Percentiles rank a stretch among this genome's conserved stretches.
phyloP scores from a whole-genome alignment of 1,140 invertebrate species.

The Zophobas atratus region DNA sequence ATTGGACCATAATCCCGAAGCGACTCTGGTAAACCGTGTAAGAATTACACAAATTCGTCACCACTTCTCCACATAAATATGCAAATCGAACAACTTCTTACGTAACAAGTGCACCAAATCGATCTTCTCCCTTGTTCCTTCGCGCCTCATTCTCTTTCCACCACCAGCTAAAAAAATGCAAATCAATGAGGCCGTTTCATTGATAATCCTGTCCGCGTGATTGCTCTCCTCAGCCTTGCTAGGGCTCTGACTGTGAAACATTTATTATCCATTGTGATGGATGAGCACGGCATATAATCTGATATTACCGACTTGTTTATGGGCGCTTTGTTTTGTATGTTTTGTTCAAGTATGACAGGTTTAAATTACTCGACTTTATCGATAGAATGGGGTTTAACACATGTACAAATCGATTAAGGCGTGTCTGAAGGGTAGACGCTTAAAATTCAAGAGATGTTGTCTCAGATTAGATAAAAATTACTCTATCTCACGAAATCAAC shows the following conservation, averaged over 20 bases:
- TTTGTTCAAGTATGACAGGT: conserved; percentile 39
- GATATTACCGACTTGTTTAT: conserved; percentile 40
- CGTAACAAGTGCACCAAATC: no score
- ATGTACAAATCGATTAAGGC: conserved; percentile 27
- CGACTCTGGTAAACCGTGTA: not conserved
- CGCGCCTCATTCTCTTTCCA: no score
- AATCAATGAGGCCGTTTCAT: conserved; percentile 27
- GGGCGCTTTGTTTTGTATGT: conserved; percentile 30
- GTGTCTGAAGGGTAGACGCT: not conserved
- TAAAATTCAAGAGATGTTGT: not conserved
- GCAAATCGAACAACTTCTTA: not conserved
- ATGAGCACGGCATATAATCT: conserved; percentile 35
- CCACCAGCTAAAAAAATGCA: not conserved
- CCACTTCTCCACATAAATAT: conserved; percentile 22
- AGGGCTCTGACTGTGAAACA: conserved; percentile 22
- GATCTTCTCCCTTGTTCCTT: no score
- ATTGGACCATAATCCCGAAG: no score
- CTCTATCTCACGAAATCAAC: not conserved
- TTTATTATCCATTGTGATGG: conserved; percentile 39
- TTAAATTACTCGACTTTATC: conserved; percentile 36
- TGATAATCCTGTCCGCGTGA: conserved; percentile 33
- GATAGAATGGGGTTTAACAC: conserved; percentile 23
- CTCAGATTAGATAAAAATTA: not conserved
- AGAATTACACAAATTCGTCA: conserved; percentile 1
- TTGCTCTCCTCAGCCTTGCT: conserved; percentile 16